Conservation (phyloP, 2,888 invertebrate genomes). For the Lagria hirta region DNA sequence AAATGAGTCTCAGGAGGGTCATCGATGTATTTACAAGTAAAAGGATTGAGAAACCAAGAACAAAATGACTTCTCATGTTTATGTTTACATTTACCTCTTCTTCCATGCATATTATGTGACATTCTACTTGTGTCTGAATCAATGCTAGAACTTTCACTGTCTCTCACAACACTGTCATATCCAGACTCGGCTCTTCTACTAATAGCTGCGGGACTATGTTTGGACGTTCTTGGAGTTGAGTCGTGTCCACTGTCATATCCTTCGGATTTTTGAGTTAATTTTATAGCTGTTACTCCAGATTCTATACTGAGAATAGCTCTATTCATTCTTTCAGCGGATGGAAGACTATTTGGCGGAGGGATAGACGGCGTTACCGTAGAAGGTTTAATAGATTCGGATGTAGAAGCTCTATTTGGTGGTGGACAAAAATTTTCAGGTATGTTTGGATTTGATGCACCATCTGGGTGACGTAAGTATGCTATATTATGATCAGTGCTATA, state of each 20-base stretch:
- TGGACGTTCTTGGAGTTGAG: slow-evolving; percentile 78
- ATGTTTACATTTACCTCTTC: slow-evolving; percentile 65
- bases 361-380: slow-evolving; percentile 53
- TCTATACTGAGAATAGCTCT: slow-evolving; percentile 64
- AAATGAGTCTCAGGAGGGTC: slow-evolving; percentile 55
- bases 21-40: slow-evolving; percentile 76
- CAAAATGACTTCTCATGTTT: slow-evolving; percentile 70
- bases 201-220: slow-evolving; percentile 76
- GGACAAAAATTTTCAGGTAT: slow-evolving; percentile 68
- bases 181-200: slow-evolving; percentile 85
- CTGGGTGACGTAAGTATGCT: slow-evolving; percentile 81
- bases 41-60: slow-evolving; percentile 75
- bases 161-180: slow-evolving; percentile 87
- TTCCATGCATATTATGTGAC: slow-evolving; percentile 49
- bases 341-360: slow-evolving; percentile 62
- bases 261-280: slow-evolving; percentile 60
- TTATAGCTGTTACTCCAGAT: slow-evolving; percentile 65
- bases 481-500: slow-evolving; percentile 59
- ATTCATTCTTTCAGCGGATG: slow-evolving; percentile 65
- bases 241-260: slow-evolving; percentile 85
- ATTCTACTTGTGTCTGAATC: slow-evolving; percentile 67
- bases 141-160: slow-evolving; percentile 84
- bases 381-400: slow-evolving; percentile 49
- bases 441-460: slow-evolving; percentile 92
- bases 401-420: slow-evolving; percentile 63